Evolutionary conservation across 2,797 vertebrate species (phyloP), one percentile per base, ranked within the genome.

Genomic region (Neosalanx taihuensis): DNA sequence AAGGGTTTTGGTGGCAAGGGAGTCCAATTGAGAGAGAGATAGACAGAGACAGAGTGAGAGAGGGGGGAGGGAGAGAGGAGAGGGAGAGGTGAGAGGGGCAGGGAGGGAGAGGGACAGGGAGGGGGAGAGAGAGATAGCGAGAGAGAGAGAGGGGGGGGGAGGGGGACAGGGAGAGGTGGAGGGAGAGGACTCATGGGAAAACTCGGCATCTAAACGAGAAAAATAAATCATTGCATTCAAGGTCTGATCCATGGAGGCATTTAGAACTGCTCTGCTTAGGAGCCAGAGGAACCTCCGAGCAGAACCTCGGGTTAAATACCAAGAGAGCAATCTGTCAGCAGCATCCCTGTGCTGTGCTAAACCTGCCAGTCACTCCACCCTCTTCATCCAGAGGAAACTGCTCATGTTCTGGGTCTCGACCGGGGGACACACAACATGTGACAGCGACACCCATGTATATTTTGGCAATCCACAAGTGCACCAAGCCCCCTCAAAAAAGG

Each of bases 211-310:
- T 23, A 41, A 46, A 58, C n/a, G 57, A 30, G 46, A 12, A 4
- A 58, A 20, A 72, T 61, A 61, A 20, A 68, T 69, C 67, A 69
- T 69, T 58, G 20, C 30, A 57, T 49, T 58, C 18, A 53, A 69
- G 31, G 26, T 69, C 18, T 20, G n/a, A 69, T 69, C 67, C 53
- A n/a, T n/a, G 6, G 37, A 51, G 64, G 64, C 64, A 53, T 53
- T 53, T 64, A 64, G 64, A 49, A 26, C n/a, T 66, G 53, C 69
- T 35, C 31, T 58, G 66, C 33, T 57, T 57, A 23, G 66, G 31
- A 51, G 51, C 30, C 18, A 29, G 64, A 67, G 29, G n/a, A 49
- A 49, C 23, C 41, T 51, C 26, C 29, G 26, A 23, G 26, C 41
- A 13, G 23, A 46, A 51, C 15, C 23, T 15, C 13, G 51, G 18